A percentile compares a stretch with the other conserved stretches of the same genome.
These are phyloP conservation scores for Pomacea canaliculata DNA, from an alignment of 2,888 invertebrate species.

Conservation along the genomic window DNA sequence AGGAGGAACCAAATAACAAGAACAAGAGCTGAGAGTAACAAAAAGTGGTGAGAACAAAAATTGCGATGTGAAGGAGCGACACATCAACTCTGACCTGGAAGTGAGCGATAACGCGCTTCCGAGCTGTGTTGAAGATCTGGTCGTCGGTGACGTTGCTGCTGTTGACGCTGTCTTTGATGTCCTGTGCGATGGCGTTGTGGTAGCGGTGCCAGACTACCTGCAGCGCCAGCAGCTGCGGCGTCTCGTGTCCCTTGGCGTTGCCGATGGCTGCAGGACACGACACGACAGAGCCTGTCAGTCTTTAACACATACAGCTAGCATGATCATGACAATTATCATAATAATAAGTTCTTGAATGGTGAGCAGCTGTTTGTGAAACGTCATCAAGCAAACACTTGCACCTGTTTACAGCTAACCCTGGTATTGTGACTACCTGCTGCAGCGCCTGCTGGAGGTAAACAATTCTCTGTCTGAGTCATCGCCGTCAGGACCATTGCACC, in stretches of 20 bases:
- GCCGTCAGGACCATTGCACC: too few species aligned
- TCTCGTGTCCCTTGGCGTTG: slow-evolving; percentile 97
- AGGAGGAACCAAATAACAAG: too few species aligned
- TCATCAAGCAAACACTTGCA: too few species aligned
- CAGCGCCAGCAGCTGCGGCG: slow-evolving; percentile 93
- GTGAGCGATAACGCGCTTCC: slow-evolving; percentile 90
- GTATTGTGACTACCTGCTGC: too few species aligned
- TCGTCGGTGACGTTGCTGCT: slow-evolving; percentile 82
- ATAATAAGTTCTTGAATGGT: too few species aligned
- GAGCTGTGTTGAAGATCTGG: slow-evolving; percentile 90
- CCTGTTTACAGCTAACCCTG: too few species aligned
- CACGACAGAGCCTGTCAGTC: neutral
- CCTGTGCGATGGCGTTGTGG: slow-evolving; percentile 89
- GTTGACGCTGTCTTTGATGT: slow-evolving; percentile 75
- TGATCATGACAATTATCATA: too few species aligned
- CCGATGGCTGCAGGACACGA: slow-evolving; percentile 82
- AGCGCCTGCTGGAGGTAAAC: too few species aligned
- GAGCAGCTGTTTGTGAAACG: too few species aligned
- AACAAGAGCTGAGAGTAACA: neutral
- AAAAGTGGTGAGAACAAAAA: too few species aligned
- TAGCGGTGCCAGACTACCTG: slow-evolving; percentile 94
- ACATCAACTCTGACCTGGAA: slow-evolving; percentile 79
- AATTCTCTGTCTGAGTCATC: too few species aligned
- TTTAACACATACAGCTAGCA: too few species aligned
- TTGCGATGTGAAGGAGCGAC: neutral